These are phyloP conservation scores for Sarcophaga carnaria DNA, from an alignment of 2,888 invertebrate species.

Conservation along the genomic window DNA sequence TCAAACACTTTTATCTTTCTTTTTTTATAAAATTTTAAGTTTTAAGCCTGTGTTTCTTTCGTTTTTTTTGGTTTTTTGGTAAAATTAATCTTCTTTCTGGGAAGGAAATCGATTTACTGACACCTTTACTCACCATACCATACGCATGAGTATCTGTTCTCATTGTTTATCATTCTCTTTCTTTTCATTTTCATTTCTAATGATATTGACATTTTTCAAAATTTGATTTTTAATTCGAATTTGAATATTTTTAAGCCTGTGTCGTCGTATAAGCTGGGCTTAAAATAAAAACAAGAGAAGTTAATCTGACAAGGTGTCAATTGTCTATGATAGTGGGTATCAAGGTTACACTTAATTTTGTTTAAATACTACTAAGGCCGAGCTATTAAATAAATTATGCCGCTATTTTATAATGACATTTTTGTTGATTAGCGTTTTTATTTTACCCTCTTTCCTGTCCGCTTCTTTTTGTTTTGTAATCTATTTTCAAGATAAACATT, in stretches of 20 bases:
- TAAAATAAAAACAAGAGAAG: too few species aligned
- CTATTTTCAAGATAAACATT: conserved; percentile 32
- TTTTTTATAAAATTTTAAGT: too few species aligned
- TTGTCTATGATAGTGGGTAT: conserved; percentile 27
- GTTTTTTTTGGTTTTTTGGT: background rate
- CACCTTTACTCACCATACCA: conserved; percentile 25
- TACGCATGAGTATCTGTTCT: too few species aligned
- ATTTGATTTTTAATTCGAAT: conserved; percentile 30
- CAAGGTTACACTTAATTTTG: conserved; percentile 49
- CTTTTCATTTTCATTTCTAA: conserved; percentile 1
- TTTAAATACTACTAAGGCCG: background rate
- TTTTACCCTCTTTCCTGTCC: conserved; percentile 1
- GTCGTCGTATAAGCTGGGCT: background rate
- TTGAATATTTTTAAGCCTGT: conserved; percentile 24
- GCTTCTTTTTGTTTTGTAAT: background rate
- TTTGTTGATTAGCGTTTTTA: conserved; percentile 19
- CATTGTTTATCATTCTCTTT: background rate
- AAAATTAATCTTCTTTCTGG: conserved; percentile 56
- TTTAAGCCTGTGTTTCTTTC: conserved; percentile 22
- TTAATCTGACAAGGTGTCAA: conserved; percentile 67
- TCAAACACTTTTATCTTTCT: conserved; percentile 21
- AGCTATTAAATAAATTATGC: conserved; percentile 40
- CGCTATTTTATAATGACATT: conserved; percentile 1
- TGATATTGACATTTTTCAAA: conserved; percentile 6
- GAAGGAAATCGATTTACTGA: conserved; percentile 5